These are phyloP conservation scores for Zaprionus obscuricornis DNA, from an alignment of 2,888 invertebrate genomes.

Conservation along the genomic window DNA sequence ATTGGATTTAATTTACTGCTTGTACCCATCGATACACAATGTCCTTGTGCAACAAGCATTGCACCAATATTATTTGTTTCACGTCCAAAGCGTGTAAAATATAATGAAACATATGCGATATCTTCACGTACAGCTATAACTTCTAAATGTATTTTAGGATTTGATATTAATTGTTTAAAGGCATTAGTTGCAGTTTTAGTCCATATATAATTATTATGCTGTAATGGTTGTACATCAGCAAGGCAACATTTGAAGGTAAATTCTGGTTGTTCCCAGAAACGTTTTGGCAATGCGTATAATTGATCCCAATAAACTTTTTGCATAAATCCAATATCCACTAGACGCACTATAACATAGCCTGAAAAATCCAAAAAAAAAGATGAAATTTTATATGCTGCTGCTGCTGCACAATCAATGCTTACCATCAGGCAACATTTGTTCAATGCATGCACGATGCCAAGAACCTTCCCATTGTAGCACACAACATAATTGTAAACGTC, in stretches of 20 bases:
- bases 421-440: constrained; percentile 69
- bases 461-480: constrained; percentile 55
- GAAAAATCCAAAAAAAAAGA: too few species aligned
- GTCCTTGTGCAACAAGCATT: constrained; percentile 84
- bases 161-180: constrained; percentile 79
- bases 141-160: constrained; percentile 82
- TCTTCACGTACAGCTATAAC: constrained; percentile 63
- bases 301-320: constrained; percentile 84
- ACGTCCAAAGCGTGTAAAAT: constrained; percentile 71
- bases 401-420: neutral
- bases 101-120: constrained; percentile 81
- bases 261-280: constrained; percentile 61
- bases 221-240: constrained; percentile 83
- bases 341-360: constrained; percentile 70
- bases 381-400: too few species aligned
- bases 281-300: constrained; percentile 84
- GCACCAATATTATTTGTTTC: constrained; percentile 85
- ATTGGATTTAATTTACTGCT: constrained; percentile 11
- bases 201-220: constrained; percentile 81
- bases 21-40: constrained; percentile 84
- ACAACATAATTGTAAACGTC: constrained; percentile 69
- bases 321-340: constrained; percentile 86
- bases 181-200: constrained; percentile 74
- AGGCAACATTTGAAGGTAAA: constrained; percentile 77
- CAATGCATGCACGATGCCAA: constrained; percentile 79